Conservation (phyloP, 2,797 vertebrate genomes). For the Acipenser ruthenus region DNA sequence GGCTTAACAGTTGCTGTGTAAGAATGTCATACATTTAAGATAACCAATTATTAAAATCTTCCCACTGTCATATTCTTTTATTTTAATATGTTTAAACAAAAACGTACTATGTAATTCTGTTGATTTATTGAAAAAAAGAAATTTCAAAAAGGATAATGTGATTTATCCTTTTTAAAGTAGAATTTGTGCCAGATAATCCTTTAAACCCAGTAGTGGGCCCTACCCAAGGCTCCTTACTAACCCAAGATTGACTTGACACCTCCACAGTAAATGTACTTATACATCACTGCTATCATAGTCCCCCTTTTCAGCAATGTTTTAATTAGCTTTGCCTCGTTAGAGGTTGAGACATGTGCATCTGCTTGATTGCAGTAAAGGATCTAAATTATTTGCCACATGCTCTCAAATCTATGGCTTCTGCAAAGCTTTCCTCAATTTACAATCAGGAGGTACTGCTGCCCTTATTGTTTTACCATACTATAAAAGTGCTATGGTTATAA, state of each 20-base stretch:
- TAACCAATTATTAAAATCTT: too few relatives aligned
- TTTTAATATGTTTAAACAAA: too few relatives aligned
- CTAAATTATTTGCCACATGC: not conserved
- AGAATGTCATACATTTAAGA: too few relatives aligned
- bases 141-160: too few relatives aligned
- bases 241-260: constrained; percentile 42
- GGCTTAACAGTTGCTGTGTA: too few relatives aligned
- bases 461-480: not conserved
- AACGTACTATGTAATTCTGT: too few relatives aligned
- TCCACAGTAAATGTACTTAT: constrained; percentile 45
- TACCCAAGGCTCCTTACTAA: constrained; percentile 22
- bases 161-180: too few relatives aligned
- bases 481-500: too few relatives aligned
- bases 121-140: too few relatives aligned
- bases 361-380: constrained; percentile 37
- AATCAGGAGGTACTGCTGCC: not conserved
- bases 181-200: too few relatives aligned
- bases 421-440: not conserved
- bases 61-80: too few relatives aligned
- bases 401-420: constrained; percentile 28
- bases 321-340: constrained; percentile 51
- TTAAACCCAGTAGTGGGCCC: too few relatives aligned
- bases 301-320: constrained; percentile 34
- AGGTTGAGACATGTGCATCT: constrained; percentile 40
- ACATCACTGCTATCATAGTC: constrained; percentile 38